Evolutionary conservation across 1,140 invertebrate genomes (phyloP).

Genomic region (Plectrocnemia conspersa): DNA sequence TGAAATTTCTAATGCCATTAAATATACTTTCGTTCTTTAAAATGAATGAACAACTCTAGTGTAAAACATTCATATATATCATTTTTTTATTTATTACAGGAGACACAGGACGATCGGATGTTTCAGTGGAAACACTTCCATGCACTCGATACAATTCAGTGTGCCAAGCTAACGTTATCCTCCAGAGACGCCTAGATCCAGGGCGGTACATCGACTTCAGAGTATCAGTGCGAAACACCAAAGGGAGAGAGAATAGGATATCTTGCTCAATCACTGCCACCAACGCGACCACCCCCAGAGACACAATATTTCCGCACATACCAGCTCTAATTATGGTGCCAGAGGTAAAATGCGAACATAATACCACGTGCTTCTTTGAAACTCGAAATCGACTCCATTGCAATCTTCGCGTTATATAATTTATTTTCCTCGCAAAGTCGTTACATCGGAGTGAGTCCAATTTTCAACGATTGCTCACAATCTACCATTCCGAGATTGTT

Average conservation of each 20-base stretch:
- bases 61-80: no score
- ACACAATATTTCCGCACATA: constrained; percentile 78
- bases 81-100: constrained; percentile 40
- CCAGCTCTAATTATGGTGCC: constrained; percentile 74
- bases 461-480: constrained; percentile 30
- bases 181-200: constrained; percentile 66
- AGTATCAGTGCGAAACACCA: constrained; percentile 71
- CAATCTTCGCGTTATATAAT: neutral
- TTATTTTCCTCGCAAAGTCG: neutral
- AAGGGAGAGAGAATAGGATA: constrained; percentile 69
- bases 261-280: constrained; percentile 78
- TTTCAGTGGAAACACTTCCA: constrained; percentile 71
- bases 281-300: constrained; percentile 70
- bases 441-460: constrained; percentile 7
- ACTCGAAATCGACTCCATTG: neutral
- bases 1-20: no score
- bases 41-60: no score
- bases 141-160: constrained; percentile 78
- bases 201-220: constrained; percentile 77
- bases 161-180: constrained; percentile 77
- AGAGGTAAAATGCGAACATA: no score
- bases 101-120: constrained; percentile 62
- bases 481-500: constrained; percentile 16
- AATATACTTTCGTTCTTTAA: no score
- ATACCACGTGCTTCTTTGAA: neutral